Evolutionary conservation across 2,797 vertebrate genomes (phyloP).

Genomic region (Pipistrellus kuhlii): DNA sequence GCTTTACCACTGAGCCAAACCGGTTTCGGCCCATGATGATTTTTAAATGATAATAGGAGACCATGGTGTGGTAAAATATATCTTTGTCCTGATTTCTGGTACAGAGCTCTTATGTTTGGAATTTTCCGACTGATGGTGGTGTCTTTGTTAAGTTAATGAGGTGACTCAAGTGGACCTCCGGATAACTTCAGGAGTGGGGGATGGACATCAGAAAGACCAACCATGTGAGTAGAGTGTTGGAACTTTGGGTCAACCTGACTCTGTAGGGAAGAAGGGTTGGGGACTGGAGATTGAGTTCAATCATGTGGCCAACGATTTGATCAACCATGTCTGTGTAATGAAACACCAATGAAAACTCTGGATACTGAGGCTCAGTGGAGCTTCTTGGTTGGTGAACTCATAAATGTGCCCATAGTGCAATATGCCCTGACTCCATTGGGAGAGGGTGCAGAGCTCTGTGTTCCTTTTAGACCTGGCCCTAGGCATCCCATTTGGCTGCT

Average conservation of each 20-base stretch:
- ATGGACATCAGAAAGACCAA: neutral
- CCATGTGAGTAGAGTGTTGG: neutral
- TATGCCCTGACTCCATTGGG: neutral
- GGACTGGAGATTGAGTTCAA: neutral
- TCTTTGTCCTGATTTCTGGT: neutral
- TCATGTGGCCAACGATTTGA: neutral
- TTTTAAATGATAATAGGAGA: neutral
- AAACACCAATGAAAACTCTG: neutral
- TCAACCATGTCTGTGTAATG: neutral
- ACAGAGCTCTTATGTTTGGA: neutral
- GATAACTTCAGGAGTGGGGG: neutral
- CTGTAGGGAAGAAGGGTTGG: neutral
- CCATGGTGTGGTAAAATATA: neutral
- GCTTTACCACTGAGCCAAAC: no score
- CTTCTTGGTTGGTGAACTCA: neutral
- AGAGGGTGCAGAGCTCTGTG: neutral
- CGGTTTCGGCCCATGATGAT: neutral
- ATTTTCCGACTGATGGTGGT: neutral
- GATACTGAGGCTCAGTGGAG: neutral
- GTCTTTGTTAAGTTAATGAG: neutral
- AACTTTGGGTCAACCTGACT: neutral
- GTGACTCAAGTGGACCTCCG: neutral
- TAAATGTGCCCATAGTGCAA: neutral
- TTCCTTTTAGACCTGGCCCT: neutral
- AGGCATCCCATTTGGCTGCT: neutral